Evolutionary conservation across 92 coral and sea anemone species (phyloP).

Genomic region (Epizoanthus scotinus): DNA sequence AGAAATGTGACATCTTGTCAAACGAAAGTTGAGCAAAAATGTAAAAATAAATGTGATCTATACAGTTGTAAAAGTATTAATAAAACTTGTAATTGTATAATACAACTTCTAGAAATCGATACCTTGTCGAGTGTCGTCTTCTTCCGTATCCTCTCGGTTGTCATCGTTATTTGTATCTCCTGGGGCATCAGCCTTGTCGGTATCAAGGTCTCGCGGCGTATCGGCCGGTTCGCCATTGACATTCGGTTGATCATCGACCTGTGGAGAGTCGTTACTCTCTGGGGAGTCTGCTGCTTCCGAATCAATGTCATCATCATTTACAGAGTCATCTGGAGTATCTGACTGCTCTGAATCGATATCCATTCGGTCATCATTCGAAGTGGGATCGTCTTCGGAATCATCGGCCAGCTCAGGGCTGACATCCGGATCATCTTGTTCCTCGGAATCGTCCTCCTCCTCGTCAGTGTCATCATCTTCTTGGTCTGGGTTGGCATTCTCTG

Average conservation of each 20-base stretch:
- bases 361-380: not conserved
- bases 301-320: not conserved
- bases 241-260: not conserved
- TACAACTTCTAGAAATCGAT: too few relatives aligned
- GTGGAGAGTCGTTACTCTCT: not conserved
- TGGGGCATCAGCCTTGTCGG: not conserved
- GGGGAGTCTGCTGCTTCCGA: not conserved
- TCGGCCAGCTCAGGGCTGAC: not conserved
- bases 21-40: too few relatives aligned
- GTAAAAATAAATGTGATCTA: too few relatives aligned
- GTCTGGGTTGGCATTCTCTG: not conserved
- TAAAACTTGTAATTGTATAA: too few relatives aligned
- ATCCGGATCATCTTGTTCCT: not conserved
- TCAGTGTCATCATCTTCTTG: not conserved
- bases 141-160: not conserved
- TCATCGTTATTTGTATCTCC: not conserved
- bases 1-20: too few relatives aligned
- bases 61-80: too few relatives aligned
- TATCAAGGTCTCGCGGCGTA: not conserved
- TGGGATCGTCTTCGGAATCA: not conserved
- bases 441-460: not conserved
- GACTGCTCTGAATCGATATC: conserved; percentile 5
- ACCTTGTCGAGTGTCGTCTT: too few relatives aligned
- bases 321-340: not conserved
- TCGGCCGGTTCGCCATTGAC: not conserved